Base-by-base conservation (phyloP, 1,140 invertebrate species). In the Drosophila grimshawi region DNA sequence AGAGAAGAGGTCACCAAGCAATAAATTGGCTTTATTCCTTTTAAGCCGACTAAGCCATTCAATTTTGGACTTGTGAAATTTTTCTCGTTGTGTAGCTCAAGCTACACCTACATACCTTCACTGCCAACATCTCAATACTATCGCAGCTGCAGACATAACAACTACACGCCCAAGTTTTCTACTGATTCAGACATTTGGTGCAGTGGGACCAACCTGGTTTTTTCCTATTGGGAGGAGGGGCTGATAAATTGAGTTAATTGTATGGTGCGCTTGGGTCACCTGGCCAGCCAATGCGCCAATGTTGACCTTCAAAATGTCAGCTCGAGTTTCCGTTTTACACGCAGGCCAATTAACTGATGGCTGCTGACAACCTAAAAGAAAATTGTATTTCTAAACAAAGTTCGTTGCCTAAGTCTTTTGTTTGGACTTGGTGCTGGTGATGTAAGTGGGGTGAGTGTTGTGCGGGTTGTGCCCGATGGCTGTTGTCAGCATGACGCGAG, bases 401-500 rank as follows among this genome's bases (percentile, higher is more conserved):
- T 88, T 88, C 70, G 83, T 88, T 88, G 83, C 83, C 77, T 85
- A 89, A 88, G 85, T 88, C 83, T 83, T 88, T 88, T 88, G 83
- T 89, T 67, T 83, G 74, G 72, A 43, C 10, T 43, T 43, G 19
- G 19, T 19, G 51, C 45, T 53, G 60, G 7, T 49, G 69, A 80
- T 56, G 68, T 59, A 66, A 46, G 32, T 33, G 33, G 29, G n/a
- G n/a, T 4, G 41, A 32, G 11, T 5, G 33, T 33, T n/a, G 10
- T 4, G 52, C 8, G 27, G 29, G 32, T n/a, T 8, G 27, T 1
- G 10, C 51, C 10, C 10, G 30, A 43, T 7, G 55, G 30, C 2
- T 6, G 46, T 3, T 53, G 53, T 39, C 71, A 67, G 74, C 81
- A 80, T 88, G 83, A 88, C 76, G 69, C 69, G 69, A 35, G 59